phyloP scores from a whole-genome alignment of 2,888 invertebrate genomes.

The Rhopalosiphum nymphaeae region DNA sequence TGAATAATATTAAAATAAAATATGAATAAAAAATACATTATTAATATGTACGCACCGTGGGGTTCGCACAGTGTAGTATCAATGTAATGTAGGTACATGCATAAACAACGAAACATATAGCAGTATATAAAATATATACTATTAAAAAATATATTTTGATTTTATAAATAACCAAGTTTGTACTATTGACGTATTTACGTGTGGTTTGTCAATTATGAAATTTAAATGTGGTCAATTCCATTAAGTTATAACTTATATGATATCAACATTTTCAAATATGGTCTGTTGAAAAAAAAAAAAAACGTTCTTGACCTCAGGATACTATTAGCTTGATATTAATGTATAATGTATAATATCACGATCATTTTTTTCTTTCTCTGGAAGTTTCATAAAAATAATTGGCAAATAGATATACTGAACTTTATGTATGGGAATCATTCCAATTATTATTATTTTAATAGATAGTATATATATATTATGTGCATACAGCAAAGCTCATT shows the following conservation, averaged over 20 bases:
- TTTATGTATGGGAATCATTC: not conserved
- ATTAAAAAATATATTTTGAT: not conserved
- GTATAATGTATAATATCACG: not conserved
- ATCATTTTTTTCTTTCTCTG: not conserved
- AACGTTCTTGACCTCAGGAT: not conserved
- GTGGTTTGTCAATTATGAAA: not conserved
- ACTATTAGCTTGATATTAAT: not conserved
- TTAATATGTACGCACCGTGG: not conserved
- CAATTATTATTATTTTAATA: not conserved
- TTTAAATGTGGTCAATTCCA: not conserved
- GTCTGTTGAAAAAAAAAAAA: not conserved
- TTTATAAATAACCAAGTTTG: not conserved
- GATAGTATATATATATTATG: not conserved
- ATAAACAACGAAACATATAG: not conserved
- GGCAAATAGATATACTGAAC: not conserved
- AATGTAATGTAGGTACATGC: not conserved
- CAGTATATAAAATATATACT: not conserved
- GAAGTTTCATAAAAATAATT: not conserved
- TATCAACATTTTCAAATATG: not conserved
- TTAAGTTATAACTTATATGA: not conserved
- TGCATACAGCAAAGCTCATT: not conserved
- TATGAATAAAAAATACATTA: slow-evolving; percentile 11
- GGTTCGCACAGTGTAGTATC: not conserved
- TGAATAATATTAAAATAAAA: slow-evolving; percentile 28
- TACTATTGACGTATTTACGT: not conserved